Base-by-base conservation (phyloP, 2,888 invertebrate species). In the Leptinotarsa rubiginosa region DNA sequence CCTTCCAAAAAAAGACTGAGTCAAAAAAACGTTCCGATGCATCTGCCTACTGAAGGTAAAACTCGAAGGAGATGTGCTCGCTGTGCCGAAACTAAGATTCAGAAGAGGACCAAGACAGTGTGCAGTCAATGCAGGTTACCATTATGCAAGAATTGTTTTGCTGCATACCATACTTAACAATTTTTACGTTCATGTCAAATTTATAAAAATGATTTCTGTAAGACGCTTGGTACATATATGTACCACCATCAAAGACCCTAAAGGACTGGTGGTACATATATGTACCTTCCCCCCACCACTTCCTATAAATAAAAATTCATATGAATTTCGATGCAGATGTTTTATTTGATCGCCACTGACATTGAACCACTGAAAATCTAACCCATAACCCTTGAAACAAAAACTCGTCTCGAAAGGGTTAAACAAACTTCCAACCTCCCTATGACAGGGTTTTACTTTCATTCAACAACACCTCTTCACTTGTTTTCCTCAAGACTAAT, bases 1-100 rank as follows among this genome's bases (percentile, higher is more conserved):
- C 56, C 69, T 69, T 56, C 56, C 69, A 69, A 69, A 69, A 69
- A n/a, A 69, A 69, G 31, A 56, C 69, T 69, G 18, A 65, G 52
- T 67, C 69, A 13, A 69, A 69, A 69, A 65, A 65, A 47, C 65
- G 47, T 65, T 47, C 65, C 65, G 18, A 47, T 65, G 65, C 69
- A 59, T 16, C 56, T 69, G 41, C 47, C 69, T 54, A 56, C 59
- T 41, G 56, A 69, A 69, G 69, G 69, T 56, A 69, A 69, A 69
- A 59, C 47, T 69, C 69, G 18, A 13, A 56, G 69, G 10, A 56
- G 31, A 41, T 56, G 69, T n/a, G 47, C 69, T 47, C 59, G 59
- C 54, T 69, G 56, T 47, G 13, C 54, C 15, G 59, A 69, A 56
- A 47, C 20, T 59, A 20, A 59, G 47, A 69, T 69, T n/a, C 59